Conservation (phyloP, 2,113 vertebrate genomes). For the Phyllopteryx taeniolatus region DNA sequence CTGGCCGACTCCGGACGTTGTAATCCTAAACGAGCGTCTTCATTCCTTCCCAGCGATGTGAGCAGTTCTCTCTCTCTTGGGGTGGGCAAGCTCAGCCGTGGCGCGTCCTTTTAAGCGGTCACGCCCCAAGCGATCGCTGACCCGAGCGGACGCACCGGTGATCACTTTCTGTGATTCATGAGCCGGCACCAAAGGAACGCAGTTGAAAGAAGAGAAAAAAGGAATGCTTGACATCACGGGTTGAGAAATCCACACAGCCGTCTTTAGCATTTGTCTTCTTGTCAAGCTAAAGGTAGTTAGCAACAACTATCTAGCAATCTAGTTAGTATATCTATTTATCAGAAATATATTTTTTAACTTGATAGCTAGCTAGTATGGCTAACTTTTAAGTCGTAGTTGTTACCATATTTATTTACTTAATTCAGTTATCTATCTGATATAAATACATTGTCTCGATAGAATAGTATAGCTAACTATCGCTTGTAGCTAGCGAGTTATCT, state of each 20-base stretch:
- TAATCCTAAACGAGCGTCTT: constrained; percentile 64
- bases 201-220: constrained; percentile 57
- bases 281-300: neutral
- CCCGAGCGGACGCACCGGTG: constrained; percentile 43
- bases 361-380: neutral
- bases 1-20: constrained; percentile 33
- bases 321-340: neutral
- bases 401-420: too few relatives aligned
- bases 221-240: constrained; percentile 51
- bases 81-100: constrained; percentile 26
- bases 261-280: constrained; percentile 32
- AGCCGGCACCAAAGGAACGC: constrained; percentile 48
- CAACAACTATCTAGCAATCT: neutral
- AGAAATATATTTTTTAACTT: neutral
- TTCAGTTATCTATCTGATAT: too few relatives aligned
- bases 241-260: constrained; percentile 27
- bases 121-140: constrained; percentile 71
- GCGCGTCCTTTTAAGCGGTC: constrained; percentile 54
- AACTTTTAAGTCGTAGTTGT: neutral
- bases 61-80: constrained; percentile 68
- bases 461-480: too few relatives aligned
- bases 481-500: too few relatives aligned
- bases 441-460: too few relatives aligned
- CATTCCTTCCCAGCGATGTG: constrained; percentile 65
- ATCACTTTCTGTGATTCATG: constrained; percentile 75